phyloP scores from a whole-genome alignment of 2,113 vertebrate species.

The Callipepla squamata region DNA sequence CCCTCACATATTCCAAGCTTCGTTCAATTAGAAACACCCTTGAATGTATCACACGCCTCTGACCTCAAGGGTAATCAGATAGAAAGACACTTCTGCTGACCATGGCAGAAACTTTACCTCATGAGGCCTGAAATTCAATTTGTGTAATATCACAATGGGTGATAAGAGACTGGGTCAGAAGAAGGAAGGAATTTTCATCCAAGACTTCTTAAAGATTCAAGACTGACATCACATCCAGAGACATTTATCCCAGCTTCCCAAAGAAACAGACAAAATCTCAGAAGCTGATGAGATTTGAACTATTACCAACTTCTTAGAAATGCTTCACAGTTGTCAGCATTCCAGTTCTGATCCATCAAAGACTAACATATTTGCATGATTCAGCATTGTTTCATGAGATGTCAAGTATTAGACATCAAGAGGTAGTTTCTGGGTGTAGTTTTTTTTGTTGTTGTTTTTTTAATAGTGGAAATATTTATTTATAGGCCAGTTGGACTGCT shows the following conservation, averaged over 20 bases:
- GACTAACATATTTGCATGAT: background rate
- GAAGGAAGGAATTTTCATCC: constrained; percentile 21
- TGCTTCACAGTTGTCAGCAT: constrained; percentile 29
- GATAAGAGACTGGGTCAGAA: constrained; percentile 1
- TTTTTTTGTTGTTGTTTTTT: background rate
- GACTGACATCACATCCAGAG: constrained; percentile 15
- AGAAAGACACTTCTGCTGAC: constrained; percentile 41
- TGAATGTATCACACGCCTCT: constrained; percentile 38
- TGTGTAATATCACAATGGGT: constrained; percentile 15
- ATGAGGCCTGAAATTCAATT: constrained; percentile 26
- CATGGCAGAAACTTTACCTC: constrained; percentile 42
- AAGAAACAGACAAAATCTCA: constrained; percentile 49
- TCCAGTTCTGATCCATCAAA: background rate
- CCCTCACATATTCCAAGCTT: constrained; percentile 37
- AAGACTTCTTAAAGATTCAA: constrained; percentile 23
- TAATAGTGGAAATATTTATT: background rate
- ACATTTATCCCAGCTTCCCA: constrained; percentile 32
- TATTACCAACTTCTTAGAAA: constrained; percentile 30
- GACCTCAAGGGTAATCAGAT: constrained; percentile 53
- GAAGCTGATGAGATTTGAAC: constrained; percentile 52
- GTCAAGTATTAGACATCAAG: background rate
- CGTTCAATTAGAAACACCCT: constrained; percentile 51
- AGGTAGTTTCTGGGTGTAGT: background rate
- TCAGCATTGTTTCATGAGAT: constrained; percentile 37
- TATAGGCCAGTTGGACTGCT: background rate